A percentile compares a stretch with the other conserved stretches of the same genome.
phyloP scores from a whole-genome alignment of 2,113 vertebrate species.

The Promerops cafer region DNA sequence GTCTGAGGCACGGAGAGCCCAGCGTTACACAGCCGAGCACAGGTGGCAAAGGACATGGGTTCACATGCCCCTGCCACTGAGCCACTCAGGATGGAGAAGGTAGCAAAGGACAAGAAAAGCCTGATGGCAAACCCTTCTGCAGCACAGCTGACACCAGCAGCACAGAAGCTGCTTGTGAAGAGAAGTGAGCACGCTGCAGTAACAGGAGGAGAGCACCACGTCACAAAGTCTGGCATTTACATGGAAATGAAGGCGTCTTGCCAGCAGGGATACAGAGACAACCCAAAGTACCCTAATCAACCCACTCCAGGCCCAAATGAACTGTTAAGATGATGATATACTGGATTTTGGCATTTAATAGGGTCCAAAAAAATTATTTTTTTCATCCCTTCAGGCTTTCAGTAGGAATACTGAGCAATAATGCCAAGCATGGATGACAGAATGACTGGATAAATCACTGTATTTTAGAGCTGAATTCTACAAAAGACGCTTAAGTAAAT shows the following conservation, averaged over 20 bases:
- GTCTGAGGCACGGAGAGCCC: not conserved
- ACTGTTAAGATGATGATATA: not conserved
- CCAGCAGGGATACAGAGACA: not conserved
- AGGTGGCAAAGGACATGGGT: accelerated
- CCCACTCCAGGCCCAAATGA: not conserved
- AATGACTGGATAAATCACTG: not conserved
- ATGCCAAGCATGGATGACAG: not conserved
- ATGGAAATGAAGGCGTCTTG: not conserved
- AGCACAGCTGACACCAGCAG: not conserved
- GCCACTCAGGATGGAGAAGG: not conserved
- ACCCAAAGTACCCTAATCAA: not conserved
- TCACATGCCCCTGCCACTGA: too few relatives aligned
- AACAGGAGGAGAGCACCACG: not conserved
- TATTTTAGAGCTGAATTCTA: not conserved
- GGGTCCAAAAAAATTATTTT: not conserved
- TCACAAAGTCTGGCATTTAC: not conserved
- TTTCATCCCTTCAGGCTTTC: not conserved
- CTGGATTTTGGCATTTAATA: not conserved
- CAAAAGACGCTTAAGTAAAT: not conserved
- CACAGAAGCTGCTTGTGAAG: not conserved
- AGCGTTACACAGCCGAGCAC: not conserved
- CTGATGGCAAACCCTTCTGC: not conserved
- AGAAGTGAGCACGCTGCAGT: not conserved
- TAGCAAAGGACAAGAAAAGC: not conserved
- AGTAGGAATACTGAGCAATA: not conserved